These are phyloP conservation scores for Drosophila burlai DNA, from an alignment of 1,140 invertebrate genomes.

Conservation along the genomic window DNA sequence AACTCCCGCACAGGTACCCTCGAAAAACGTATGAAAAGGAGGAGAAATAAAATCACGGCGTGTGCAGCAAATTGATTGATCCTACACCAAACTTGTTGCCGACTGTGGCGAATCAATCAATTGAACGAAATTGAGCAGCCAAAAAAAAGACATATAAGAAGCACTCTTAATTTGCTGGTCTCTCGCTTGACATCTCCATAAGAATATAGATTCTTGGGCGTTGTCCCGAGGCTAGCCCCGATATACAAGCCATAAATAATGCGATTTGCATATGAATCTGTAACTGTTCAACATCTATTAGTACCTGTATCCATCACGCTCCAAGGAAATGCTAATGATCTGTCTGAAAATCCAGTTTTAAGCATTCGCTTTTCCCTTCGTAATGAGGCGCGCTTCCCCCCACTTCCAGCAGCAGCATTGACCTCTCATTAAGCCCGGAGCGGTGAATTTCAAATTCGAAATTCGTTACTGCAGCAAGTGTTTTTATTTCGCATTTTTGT, in stretches of 20 bases:
- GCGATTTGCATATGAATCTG: conserved; percentile 61
- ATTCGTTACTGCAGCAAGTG: conserved; percentile 52
- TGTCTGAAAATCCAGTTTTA: conserved; percentile 29
- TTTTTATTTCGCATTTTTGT: conserved; percentile 33
- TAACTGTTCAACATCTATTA: conserved; percentile 45
- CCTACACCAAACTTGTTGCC: conserved; percentile 43
- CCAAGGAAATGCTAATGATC: conserved; percentile 31
- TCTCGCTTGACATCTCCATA: conserved; percentile 44
- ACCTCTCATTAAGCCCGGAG: conserved; percentile 69
- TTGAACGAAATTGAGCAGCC: conserved; percentile 38
- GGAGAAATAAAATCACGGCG: conserved; percentile 18
- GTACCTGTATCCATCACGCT: conserved; percentile 28
- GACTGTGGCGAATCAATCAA: conserved; percentile 73
- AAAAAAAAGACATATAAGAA: conserved; percentile 4
- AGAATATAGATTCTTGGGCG: conserved; percentile 28
- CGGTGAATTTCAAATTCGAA: conserved; percentile 49
- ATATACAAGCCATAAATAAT: conserved; percentile 57
- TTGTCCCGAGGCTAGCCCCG: conserved; percentile 38
- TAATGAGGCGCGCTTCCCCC: conserved; percentile 23
- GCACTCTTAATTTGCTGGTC: conserved; percentile 36
- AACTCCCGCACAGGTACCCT: conserved; percentile 39
- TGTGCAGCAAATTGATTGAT: conserved; percentile 74
- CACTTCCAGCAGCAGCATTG: conserved; percentile 46
- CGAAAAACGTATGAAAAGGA: conserved; percentile 3
- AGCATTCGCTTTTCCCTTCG: conserved; percentile 16